Conservation (phyloP, 2,797 vertebrate species). For the Squalus acanthias region DNA sequence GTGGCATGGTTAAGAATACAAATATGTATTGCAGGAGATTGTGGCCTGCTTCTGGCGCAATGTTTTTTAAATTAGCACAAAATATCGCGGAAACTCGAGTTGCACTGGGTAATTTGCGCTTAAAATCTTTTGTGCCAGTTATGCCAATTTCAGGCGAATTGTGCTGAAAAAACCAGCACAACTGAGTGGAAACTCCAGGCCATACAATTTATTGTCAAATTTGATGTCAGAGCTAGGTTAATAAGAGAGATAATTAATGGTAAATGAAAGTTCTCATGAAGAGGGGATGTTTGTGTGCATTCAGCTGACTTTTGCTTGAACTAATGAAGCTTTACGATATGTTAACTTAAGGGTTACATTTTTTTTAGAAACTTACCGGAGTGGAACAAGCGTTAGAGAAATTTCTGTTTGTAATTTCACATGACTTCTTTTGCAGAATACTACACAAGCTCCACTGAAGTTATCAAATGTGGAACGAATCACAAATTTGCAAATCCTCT, state of each 20-base stretch:
- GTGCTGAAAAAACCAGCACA: neutral
- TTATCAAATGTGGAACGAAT: slow-evolving; percentile 96
- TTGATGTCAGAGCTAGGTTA: neutral
- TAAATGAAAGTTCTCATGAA: neutral
- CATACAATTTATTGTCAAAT: neutral
- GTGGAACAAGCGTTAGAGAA: neutral
- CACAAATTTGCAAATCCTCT: slow-evolving; percentile 96
- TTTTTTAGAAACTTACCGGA: neutral
- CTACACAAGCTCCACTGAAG: slow-evolving; percentile 92
- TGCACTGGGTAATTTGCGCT: neutral
- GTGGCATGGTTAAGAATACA: neutral
- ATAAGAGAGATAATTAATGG: neutral
- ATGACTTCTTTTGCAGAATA: slow-evolving; percentile 68
- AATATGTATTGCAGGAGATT: neutral
- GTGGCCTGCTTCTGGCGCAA: neutral
- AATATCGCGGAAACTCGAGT: neutral
- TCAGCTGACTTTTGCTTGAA: slow-evolving; percentile 36
- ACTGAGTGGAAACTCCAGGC: neutral
- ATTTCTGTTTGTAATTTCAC: slow-evolving; percentile 42
- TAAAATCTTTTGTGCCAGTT: neutral
- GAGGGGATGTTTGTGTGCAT: neutral
- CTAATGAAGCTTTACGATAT: neutral
- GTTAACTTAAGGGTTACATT: neutral
- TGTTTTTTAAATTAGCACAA: neutral
- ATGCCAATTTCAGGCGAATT: neutral